phyloP scores from a whole-genome alignment of 2,888 invertebrate genomes.

The Thereva nobilitata region DNA sequence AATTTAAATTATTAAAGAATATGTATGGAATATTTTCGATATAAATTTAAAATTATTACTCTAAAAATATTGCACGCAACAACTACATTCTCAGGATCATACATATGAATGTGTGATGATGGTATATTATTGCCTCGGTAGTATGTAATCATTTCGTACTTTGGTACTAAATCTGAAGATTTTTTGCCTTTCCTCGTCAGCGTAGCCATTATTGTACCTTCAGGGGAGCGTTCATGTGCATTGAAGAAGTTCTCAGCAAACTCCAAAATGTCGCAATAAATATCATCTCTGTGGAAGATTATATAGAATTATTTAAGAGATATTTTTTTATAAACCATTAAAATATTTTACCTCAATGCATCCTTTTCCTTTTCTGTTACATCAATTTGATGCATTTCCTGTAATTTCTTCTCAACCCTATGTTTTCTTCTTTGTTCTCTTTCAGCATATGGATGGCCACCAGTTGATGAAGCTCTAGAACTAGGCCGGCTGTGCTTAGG shows the following conservation, averaged over 20 bases:
- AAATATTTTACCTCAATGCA: conserved; percentile 44
- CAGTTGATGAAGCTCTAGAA: conserved; percentile 60
- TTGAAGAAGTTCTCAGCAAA: conserved; percentile 95
- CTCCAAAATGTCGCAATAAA: conserved; percentile 81
- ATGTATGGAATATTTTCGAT: background rate
- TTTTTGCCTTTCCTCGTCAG: conserved; percentile 77
- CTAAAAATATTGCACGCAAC: conserved; percentile 88
- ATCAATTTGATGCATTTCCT: conserved; percentile 71
- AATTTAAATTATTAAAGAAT: conserved; percentile 15
- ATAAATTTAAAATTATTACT: conserved; percentile 61
- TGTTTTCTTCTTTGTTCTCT: conserved; percentile 80
- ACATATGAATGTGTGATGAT: conserved; percentile 91
- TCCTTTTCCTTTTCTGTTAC: conserved; percentile 54
- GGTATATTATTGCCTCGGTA: conserved; percentile 87
- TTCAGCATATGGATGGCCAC: conserved; percentile 62
- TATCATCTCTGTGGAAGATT: conserved; percentile 60
- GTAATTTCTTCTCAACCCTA: conserved; percentile 82
- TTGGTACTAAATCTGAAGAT: conserved; percentile 78
- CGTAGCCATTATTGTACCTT: conserved; percentile 87
- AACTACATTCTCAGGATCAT: conserved; percentile 91
- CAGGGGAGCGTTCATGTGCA: conserved; percentile 81
- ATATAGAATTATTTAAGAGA: conserved; percentile 41
- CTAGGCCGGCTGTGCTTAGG: conserved; percentile 61
- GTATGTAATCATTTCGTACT: conserved; percentile 91
- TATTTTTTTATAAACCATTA: background rate